Conservation (phyloP, 35 echinoderm and acorn worm species). For the Holothuria glaberrima region DNA sequence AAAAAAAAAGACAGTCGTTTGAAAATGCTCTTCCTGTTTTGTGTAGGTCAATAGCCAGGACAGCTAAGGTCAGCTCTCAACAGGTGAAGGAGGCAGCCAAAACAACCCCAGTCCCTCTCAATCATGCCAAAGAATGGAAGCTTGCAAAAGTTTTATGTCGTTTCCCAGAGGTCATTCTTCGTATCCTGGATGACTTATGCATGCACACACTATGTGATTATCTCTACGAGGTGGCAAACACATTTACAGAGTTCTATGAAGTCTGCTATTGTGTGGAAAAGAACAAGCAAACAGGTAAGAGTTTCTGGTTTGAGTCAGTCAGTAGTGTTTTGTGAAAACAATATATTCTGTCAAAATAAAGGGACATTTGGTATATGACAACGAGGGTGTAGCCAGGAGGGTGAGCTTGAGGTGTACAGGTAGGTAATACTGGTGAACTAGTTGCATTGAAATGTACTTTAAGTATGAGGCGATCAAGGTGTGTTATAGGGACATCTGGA, state of each 20-base stretch:
- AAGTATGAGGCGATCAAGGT: no score
- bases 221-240: conserved; percentile 91
- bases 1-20: not conserved
- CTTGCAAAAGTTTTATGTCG: conserved; percentile 84
- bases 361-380: no score
- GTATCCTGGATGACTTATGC: conserved; percentile 80
- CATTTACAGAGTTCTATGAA: conserved; percentile 99
- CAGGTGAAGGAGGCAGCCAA: conserved; percentile 62
- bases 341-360: no score
- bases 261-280: conserved; percentile 95
- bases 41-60: conserved; percentile 87
- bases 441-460: no score
- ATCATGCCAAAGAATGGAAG: conserved; percentile 97
- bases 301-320: not conserved
- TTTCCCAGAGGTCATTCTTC: conserved; percentile 77
- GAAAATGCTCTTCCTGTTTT: not conserved
- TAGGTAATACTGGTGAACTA: no score
- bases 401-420: no score
- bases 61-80: conserved; percentile 73
- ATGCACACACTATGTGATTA: conserved; percentile 96
- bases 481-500: no score
- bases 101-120: conserved; percentile 60
- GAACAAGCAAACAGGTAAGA: conserved; percentile 84
- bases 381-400: no score
- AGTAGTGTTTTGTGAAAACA: no score